phyloP scores from a whole-genome alignment of 2,113 vertebrate genomes.

The Petrocephalus microphthalmus region DNA sequence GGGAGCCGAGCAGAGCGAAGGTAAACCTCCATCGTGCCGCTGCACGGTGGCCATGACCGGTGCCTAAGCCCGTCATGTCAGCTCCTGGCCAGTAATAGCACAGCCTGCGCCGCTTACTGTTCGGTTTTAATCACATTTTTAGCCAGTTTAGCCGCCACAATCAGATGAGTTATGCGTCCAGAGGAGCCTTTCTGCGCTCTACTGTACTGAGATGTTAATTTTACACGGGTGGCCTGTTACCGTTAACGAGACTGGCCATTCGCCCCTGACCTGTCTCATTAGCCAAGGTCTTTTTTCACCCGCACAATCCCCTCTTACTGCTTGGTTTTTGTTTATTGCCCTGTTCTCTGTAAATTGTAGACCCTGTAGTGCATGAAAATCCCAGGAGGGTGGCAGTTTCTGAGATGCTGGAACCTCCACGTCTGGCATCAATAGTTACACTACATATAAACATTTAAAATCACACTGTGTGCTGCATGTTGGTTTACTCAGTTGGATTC shows the following conservation, averaged over 20 bases:
- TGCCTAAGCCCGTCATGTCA: not conserved
- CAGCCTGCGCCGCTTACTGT: not conserved
- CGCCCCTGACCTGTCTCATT: not conserved
- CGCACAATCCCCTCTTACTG: not conserved
- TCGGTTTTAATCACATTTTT: not conserved
- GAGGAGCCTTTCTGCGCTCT: conserved; percentile 43
- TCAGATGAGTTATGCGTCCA: not conserved
- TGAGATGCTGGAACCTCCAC: not conserved
- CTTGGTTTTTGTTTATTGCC: not conserved
- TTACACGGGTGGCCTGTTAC: not conserved
- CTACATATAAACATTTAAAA: not conserved
- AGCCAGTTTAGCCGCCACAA: not conserved
- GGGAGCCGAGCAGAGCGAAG: not conserved
- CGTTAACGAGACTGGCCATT: not conserved
- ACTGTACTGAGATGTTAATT: conserved; percentile 53
- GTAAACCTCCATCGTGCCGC: not conserved
- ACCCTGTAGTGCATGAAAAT: not conserved
- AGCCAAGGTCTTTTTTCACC: not conserved
- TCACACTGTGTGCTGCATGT: not conserved
- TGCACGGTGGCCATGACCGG: conserved; percentile 35
- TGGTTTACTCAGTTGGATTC: not conserved
- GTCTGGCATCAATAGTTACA: not conserved
- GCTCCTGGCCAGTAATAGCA: not conserved
- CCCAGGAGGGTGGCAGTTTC: not conserved
- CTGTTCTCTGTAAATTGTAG: not conserved